Conservation (phyloP, 2,888 invertebrate species). For the Athripsodes cinereus region DNA sequence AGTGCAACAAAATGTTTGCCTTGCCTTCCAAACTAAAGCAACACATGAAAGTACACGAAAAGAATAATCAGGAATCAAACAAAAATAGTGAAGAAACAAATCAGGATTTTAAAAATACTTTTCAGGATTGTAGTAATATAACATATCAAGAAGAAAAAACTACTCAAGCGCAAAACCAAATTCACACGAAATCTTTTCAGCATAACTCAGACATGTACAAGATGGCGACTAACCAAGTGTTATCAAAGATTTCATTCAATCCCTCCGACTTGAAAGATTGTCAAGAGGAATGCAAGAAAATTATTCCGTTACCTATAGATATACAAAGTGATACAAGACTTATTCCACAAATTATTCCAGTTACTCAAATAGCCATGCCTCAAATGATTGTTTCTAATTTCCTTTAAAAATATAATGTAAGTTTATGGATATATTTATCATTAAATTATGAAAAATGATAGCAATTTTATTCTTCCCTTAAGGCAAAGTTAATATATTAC, state of each 20-base stretch:
- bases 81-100: too few species aligned
- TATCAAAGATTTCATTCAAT: too few species aligned
- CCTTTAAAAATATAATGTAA: neutral
- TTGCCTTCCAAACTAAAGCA: slow-evolving; percentile 21
- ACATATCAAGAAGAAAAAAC: too few species aligned
- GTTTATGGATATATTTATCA: neutral
- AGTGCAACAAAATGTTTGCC: slow-evolving; percentile 25
- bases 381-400: slow-evolving; percentile 10
- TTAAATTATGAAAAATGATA: too few species aligned
- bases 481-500: too few species aligned
- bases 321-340: slow-evolving; percentile 4
- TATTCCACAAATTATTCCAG: slow-evolving; percentile 9
- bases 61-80: neutral
- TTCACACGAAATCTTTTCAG: too few species aligned
- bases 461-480: too few species aligned
- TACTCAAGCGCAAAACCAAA: too few species aligned
- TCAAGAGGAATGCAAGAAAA: neutral
- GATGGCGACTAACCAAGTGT: too few species aligned
- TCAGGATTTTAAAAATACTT: too few species aligned
- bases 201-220: too few species aligned
- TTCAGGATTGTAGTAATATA: too few species aligned
- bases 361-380: slow-evolving; percentile 17
- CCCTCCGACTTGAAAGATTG: neutral
- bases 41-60: slow-evolving; percentile 20
- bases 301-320: neutral